These are phyloP conservation scores for Pocillopora damicornis DNA, from an alignment of 64 coral and sea anemone genomes.

Conservation along the genomic window DNA sequence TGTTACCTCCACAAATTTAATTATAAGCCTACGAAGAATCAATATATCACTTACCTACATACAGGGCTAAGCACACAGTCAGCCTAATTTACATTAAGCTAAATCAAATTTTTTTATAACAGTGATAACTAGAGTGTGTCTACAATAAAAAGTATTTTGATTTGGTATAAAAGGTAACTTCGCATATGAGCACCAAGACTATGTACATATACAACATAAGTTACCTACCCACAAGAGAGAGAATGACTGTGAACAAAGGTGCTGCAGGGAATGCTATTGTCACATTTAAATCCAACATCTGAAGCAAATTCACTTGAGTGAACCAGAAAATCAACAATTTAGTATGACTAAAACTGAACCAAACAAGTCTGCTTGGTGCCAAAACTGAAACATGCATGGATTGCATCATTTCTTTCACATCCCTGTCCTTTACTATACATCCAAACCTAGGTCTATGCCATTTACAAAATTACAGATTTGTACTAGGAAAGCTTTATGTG, in stretches of 20 bases:
- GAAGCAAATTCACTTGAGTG: constrained; percentile 84
- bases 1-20: too few species aligned
- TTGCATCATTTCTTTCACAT: neutral
- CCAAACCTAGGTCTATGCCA: too few species aligned
- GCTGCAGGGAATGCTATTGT: constrained; percentile 93
- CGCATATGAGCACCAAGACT: neutral
- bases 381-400: neutral
- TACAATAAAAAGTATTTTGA: too few species aligned
- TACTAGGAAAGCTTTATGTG: too few species aligned
- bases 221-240: constrained; percentile 93
- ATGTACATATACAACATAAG: neutral
- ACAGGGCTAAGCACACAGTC: too few species aligned
- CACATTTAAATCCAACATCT: constrained; percentile 98
- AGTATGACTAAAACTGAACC: neutral
- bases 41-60: too few species aligned
- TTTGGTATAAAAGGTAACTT: neutral
- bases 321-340: neutral
- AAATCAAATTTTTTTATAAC: too few species aligned
- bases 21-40: too few species aligned
- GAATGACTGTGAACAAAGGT: constrained; percentile 92
- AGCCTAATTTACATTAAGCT: too few species aligned
- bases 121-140: too few species aligned
- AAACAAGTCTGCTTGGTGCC: neutral
- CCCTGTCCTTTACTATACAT: too few species aligned
- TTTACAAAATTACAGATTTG: too few species aligned